Evolutionary conservation across 2,113 vertebrate species (phyloP).

Genomic region (Theropithecus gelada): DNA sequence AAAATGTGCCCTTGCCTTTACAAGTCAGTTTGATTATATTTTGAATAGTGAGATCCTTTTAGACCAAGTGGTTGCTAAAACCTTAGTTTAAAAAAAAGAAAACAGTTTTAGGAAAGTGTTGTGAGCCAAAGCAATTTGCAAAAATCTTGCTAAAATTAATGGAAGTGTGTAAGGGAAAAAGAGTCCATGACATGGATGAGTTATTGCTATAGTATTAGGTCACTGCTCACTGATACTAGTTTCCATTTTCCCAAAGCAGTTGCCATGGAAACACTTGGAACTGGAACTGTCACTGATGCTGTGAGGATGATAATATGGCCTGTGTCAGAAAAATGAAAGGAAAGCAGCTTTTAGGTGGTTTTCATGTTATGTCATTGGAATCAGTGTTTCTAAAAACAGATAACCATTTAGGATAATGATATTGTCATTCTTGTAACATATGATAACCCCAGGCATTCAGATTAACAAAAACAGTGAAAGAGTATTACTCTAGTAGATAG

Average conservation of each 20-base stretch:
- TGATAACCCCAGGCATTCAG: background rate
- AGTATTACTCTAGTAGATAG: background rate
- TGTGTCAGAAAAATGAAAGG: constrained; percentile 56
- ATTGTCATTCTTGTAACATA: background rate
- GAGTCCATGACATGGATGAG: constrained; percentile 12
- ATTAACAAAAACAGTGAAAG: constrained; percentile 1
- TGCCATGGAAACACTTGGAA: constrained; percentile 66
- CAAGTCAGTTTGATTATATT: constrained; percentile 5
- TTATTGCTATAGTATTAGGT: constrained; percentile 49
- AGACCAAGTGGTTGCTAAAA: background rate
- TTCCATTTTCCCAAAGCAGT: constrained; percentile 62
- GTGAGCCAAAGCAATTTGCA: constrained; percentile 2
- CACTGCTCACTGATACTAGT: constrained; percentile 30
- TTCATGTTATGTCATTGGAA: constrained; percentile 39
- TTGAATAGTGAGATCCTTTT: background rate
- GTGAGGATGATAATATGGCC: constrained; percentile 49
- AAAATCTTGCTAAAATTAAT: constrained; percentile 24
- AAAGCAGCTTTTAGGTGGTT: background rate
- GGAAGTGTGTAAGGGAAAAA: constrained; percentile 37
- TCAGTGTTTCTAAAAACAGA: background rate
- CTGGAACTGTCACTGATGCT: constrained; percentile 62
- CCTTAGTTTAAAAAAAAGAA: background rate
- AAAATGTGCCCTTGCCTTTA: background rate
- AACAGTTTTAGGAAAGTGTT: background rate
- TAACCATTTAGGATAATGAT: constrained; percentile 26